Evolutionary conservation across 2,888 invertebrate species (phyloP), one percentile per base, ranked within the genome.

Genomic region (Petrophora chlorosata): DNA sequence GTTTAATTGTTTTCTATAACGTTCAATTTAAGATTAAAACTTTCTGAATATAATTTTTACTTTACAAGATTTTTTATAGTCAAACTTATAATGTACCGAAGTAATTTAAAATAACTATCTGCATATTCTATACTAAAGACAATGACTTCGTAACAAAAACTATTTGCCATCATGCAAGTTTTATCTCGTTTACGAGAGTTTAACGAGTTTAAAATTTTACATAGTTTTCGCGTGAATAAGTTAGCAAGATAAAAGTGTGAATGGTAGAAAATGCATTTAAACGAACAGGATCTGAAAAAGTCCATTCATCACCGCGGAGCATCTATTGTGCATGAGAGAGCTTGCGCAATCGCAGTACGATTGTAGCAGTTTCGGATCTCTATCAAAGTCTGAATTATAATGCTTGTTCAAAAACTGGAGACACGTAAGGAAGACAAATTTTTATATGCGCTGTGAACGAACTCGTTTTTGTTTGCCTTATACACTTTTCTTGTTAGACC

Each of bases 161-260:
- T 44, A 47, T 46, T 44, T 44, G 41, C 8, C 10, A 50, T 45
- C 46, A 60, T 62, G 53, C 61, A 68, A 66, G 9, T 54, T 65
- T 61, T 65, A 67, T 61, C 56, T 53, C 8, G 55, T 46, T 33
- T 53, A 42, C n/a, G 35, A 55, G 49, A 47, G 38, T 40, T 51
- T 57, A 40, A 26, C 9, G 15, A 28, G 13, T 51, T 55, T 39
- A 60, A 43, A 17, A 3, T 60, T 64, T 60, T 59, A 51, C 60
- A 62, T 64, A 54, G 53, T 44, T 70, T 63, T 58, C 49, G 36
- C 51, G 47, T 61, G 56, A 65, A 64, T 56, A 58, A 36, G 26
- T 44, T 40, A 57, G 45, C 15, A 16, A 43, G 16, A 54, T 58
- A 47, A 52, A 56, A 54, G 9, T 44, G 13, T 49, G 41, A 53